phyloP scores from a whole-genome alignment of 64 coral and sea anemone species.

The Astreopora myriophthalma region DNA sequence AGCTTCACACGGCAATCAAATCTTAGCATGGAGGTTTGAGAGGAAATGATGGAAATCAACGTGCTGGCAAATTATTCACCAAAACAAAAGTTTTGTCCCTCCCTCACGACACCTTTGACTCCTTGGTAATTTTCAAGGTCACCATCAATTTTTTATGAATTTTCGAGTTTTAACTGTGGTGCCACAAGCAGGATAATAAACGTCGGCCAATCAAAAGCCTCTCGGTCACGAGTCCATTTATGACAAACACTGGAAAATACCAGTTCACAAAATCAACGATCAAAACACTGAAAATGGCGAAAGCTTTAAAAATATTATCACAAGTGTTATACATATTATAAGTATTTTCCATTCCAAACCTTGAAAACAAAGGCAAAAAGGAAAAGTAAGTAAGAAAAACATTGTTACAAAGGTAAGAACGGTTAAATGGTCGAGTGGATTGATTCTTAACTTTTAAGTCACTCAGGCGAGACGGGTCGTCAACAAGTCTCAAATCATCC shows the following conservation, averaged over 20 bases:
- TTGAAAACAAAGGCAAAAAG: not conserved
- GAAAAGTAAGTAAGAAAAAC: not conserved
- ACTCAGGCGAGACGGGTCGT: conserved; percentile 1
- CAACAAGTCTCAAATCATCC: not conserved
- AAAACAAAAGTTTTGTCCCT: not conserved
- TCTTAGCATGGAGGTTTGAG: not conserved
- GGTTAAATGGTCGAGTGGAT: not conserved
- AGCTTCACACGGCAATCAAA: not conserved
- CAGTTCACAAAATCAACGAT: not conserved
- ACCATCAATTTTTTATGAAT: not conserved
- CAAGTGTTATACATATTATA: not conserved
- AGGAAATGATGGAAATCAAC: not conserved
- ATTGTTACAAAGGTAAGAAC: not conserved
- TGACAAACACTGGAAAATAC: not conserved
- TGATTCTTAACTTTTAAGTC: not conserved
- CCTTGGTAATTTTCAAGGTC: not conserved
- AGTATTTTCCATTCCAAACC: not conserved
- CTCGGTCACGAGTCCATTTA: not conserved
- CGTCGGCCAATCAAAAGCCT: not conserved
- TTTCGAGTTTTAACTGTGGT: not conserved
- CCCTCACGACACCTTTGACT: not conserved
- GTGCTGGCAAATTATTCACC: not conserved
- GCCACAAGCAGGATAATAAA: conserved; percentile 31
- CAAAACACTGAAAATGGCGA: not conserved
- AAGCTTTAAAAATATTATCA: not conserved